Conservation (phyloP, 1,140 invertebrate species). For the Achatina immaculata region DNA sequence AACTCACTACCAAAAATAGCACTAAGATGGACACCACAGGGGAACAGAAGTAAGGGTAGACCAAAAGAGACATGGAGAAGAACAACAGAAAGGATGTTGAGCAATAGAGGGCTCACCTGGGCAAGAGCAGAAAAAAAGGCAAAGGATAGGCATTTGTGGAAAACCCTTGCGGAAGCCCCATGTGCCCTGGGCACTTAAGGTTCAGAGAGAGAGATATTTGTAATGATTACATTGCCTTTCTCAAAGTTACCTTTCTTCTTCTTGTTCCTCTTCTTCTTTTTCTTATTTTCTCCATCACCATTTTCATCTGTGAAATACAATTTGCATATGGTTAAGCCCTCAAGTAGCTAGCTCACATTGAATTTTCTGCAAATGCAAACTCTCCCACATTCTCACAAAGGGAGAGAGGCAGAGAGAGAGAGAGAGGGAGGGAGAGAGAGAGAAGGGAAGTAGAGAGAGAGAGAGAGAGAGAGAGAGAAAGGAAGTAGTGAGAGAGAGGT, state of each 20-base stretch:
- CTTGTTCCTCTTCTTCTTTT: conserved; percentile 69
- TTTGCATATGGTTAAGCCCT: neutral
- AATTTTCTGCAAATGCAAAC: neutral
- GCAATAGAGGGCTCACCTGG: no score
- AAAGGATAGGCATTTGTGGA: no score
- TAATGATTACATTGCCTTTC: neutral
- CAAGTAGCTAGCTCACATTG: neutral
- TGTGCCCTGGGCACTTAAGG: neutral
- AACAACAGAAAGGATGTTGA: neutral
- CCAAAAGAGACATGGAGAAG: neutral
- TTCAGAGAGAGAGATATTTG: neutral
- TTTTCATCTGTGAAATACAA: conserved; percentile 39
- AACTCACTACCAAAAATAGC: no score
- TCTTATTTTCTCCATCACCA: conserved; percentile 50
- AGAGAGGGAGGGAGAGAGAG: neutral
- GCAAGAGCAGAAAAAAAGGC: no score
- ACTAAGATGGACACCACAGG: no score
- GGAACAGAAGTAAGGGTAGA: neutral
- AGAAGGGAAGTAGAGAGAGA: neutral
- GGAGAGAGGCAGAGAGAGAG: neutral
- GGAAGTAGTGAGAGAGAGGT: neutral
- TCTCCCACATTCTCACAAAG: neutral
- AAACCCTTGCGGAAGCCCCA: no score
- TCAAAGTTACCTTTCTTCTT: conserved; percentile 58
- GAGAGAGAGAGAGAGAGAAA: neutral